Base-by-base conservation (phyloP, 1,140 invertebrate genomes). In the Trichonephila clavata region DNA sequence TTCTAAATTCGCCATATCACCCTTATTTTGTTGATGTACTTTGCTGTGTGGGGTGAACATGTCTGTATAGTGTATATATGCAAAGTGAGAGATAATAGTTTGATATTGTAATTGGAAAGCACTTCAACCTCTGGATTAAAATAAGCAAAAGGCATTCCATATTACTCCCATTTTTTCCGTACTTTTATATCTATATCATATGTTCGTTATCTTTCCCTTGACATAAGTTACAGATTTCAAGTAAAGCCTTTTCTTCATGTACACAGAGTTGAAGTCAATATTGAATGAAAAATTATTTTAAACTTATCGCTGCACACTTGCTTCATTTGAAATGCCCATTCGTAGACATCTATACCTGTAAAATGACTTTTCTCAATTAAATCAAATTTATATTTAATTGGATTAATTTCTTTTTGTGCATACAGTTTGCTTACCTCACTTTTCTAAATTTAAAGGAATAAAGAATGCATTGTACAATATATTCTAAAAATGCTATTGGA, bases 1-100 rank as follows among this genome's bases (percentile, higher is more conserved):
- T 77, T 65, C 21, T 68, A 14, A 24, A 65, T 32, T 89, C 13
- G 71, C 24, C 60, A 84, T 27, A 84, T 57, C 83, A 84, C 24
- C 32, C 10, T 39, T 18, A 32, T 59, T 81, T 39, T 80, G 77
- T 81, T 80, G 57, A 90, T 90, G 89, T 90, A 90, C 89, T 81
- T 24, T 90, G 68, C 89, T 90, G 89, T 90, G 89, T 81, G 32
- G 50, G 65, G n/a, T 39, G 43, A 87, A 87, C 83, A 84, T 59
- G 59, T 61, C 50, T 90, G 89, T 90, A 90, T 90, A 90, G 89
- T 90, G 89, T 90, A 90, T 80, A 90, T 90, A 90, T 59, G n/a
- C 71, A 13, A 68, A 90, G 68, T 81, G 89, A 90, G n/a, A 60
- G 68, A 39, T 90, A 57, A 27, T 90, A 90, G 89, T 90, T 90